These are phyloP conservation scores for Pangasius krempfi DNA, from an alignment of 2,797 vertebrate genomes.

Conservation along the genomic window DNA sequence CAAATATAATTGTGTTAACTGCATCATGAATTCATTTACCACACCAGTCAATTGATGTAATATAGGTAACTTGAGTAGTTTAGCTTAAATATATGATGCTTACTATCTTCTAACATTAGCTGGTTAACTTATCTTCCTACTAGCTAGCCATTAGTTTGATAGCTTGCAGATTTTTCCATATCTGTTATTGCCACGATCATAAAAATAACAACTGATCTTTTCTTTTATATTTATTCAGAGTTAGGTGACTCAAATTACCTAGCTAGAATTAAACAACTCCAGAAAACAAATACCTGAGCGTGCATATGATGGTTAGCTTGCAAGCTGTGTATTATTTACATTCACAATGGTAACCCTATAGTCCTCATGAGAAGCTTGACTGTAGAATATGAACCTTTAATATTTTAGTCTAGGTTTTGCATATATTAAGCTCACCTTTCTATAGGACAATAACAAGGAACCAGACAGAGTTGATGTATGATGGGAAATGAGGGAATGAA, in stretches of 20 bases:
- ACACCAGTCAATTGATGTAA: background rate
- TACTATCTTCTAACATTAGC: background rate
- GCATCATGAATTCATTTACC: background rate
- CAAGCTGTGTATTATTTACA: background rate
- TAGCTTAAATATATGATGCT: background rate
- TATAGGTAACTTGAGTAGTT: background rate
- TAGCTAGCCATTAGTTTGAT: background rate
- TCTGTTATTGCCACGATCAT: background rate
- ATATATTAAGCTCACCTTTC: conserved; percentile 14
- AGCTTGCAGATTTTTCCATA: background rate
- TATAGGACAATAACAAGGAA: conserved; percentile 59
- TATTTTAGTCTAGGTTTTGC: conserved; percentile 11
- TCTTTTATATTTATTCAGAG: background rate
- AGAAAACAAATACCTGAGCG: background rate
- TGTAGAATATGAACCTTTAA: conserved; percentile 1
- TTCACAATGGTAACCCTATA: background rate
- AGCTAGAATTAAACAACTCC: background rate
- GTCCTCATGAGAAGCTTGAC: background rate
- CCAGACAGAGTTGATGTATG: conserved; percentile 69
- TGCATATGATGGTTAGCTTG: background rate
- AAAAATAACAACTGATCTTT: background rate
- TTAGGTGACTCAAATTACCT: background rate
- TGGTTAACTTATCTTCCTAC: background rate
- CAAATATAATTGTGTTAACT: background rate
- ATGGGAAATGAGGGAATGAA: conserved; percentile 39